Evolutionary conservation across 2,797 vertebrate species (phyloP).

Genomic region (Sternarchorhynchus goeldii): DNA sequence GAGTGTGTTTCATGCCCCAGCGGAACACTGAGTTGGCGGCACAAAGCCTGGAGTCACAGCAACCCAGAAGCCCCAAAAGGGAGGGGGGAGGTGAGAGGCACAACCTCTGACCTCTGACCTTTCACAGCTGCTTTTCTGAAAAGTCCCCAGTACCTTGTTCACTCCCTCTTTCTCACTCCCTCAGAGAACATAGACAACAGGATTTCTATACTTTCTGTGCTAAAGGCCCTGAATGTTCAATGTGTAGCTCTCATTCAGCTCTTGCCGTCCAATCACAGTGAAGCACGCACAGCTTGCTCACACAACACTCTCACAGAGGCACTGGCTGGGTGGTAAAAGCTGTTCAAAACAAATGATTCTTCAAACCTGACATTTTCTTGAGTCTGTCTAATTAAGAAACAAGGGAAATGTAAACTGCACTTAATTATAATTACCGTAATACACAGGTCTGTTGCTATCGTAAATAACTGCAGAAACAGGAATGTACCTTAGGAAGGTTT

Average conservation of each 20-base stretch:
- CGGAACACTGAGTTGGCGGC: constrained; percentile 52
- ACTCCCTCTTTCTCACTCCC: constrained; percentile 20
- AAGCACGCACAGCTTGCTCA: neutral
- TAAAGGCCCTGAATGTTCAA: constrained; percentile 19
- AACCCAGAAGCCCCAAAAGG: constrained; percentile 43
- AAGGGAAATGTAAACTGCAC: no score
- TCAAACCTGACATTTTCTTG: neutral
- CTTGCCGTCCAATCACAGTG: constrained; percentile 22
- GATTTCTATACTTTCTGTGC: constrained; percentile 39
- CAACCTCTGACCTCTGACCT: constrained; percentile 48
- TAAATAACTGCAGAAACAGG: no score
- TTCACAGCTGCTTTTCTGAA: constrained; percentile 61
- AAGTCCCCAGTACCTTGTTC: constrained; percentile 34
- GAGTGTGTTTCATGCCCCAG: constrained; percentile 49
- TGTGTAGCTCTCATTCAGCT: constrained; percentile 30
- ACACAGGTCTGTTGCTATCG: no score
- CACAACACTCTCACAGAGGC: constrained; percentile 16
- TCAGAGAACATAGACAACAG: constrained; percentile 31
- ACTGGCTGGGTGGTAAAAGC: no score
- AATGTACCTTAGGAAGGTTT: no score
- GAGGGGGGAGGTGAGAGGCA: constrained; percentile 32
- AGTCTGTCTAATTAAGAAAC: no score
- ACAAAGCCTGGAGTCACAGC: constrained; percentile 59
- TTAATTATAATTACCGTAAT: no score
- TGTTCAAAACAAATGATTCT: neutral